phyloP scores from a whole-genome alignment of 2,113 vertebrate species.

The Malurus alboscapulatus region DNA sequence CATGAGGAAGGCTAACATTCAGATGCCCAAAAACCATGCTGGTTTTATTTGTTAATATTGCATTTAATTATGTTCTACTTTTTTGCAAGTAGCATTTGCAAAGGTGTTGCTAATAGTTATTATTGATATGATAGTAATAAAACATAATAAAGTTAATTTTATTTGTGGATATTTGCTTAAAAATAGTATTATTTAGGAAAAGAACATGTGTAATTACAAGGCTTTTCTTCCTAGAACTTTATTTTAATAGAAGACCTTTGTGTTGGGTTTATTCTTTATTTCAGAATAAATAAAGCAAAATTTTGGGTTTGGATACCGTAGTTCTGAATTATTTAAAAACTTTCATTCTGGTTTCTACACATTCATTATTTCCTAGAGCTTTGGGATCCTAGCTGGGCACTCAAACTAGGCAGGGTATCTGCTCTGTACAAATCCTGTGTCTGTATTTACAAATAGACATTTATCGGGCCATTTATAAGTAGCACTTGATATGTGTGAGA shows the following conservation, averaged over 20 bases:
- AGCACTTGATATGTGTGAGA: background rate
- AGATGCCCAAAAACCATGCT: background rate
- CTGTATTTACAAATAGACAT: background rate
- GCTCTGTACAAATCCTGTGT: background rate
- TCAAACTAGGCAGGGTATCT: background rate
- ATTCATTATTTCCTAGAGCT: background rate
- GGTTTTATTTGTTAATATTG: constrained; percentile 16
- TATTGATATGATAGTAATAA: background rate
- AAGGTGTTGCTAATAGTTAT: background rate
- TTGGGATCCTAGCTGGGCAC: background rate
- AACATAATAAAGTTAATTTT: background rate
- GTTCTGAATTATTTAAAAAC: constrained; percentile 4
- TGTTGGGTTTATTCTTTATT: background rate
- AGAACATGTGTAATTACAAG: background rate
- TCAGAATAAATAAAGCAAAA: background rate
- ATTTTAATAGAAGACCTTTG: background rate
- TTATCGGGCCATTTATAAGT: background rate
- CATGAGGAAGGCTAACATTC: constrained; percentile 10
- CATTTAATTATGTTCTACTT: constrained; percentile 4
- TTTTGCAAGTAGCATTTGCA: background rate
- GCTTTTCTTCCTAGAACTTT: background rate
- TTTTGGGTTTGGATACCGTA: background rate
- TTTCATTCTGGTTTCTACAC: background rate
- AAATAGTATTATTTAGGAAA: background rate
- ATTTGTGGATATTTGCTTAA: background rate